Evolutionary conservation across 2,113 vertebrate species (phyloP).

Genomic region (Synodontis membranacea): DNA sequence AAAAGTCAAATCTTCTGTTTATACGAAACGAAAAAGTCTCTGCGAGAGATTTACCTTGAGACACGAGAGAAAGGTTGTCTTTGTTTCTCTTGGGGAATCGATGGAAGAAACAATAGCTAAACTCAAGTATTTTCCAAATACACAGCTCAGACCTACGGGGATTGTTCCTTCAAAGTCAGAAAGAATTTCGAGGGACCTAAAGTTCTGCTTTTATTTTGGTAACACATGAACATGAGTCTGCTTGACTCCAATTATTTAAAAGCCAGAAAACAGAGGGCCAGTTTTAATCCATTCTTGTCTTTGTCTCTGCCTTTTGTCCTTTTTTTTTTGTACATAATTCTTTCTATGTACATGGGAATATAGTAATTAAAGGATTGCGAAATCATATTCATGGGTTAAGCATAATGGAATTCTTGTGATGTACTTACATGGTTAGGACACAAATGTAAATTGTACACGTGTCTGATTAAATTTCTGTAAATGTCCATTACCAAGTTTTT

Average conservation of each 20-base stretch:
- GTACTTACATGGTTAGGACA: conserved; percentile 46
- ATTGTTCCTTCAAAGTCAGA: conserved; percentile 62
- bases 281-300: conserved; percentile 66
- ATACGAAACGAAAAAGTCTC: conserved; percentile 27
- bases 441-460: conserved; percentile 49
- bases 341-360: conserved; percentile 72
- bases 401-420: conserved; percentile 59
- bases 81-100: conserved; percentile 8
- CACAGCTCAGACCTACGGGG: conserved; percentile 62
- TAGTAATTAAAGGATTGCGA: conserved; percentile 43
- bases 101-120: conserved; percentile 47
- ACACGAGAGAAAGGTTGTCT: conserved; percentile 6
- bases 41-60: conserved; percentile 34
- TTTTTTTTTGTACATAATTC: conserved; percentile 70
- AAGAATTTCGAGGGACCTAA: conserved; percentile 56
- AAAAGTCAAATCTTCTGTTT: conserved; percentile 59
- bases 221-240: conserved; percentile 49
- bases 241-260: conserved; percentile 33
- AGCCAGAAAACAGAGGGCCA: conserved; percentile 55
- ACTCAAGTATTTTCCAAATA: conserved; percentile 60
- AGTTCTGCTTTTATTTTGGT: conserved; percentile 68
- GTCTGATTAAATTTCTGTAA: conserved; percentile 49
- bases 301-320: conserved; percentile 58
- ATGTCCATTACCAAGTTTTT: conserved; percentile 55
- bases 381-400: conserved; percentile 66